Evolutionary conservation across 1,140 invertebrate species (phyloP).

Genomic region (Sycophaga agraensis): DNA sequence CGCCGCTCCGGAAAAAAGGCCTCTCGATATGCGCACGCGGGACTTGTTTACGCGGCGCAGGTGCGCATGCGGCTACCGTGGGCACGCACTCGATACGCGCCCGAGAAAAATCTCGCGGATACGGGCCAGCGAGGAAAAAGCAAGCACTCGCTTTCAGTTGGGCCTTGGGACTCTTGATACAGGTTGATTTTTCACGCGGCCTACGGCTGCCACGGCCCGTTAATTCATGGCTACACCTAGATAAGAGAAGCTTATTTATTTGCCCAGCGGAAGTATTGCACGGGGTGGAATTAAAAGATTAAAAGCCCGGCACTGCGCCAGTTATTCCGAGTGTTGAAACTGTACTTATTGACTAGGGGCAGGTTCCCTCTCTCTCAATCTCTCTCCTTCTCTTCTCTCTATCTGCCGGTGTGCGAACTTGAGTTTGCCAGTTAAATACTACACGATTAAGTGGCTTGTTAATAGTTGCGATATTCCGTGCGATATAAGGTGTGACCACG

Average conservation of each 20-base stretch:
- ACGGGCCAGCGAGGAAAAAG: constrained; percentile 22
- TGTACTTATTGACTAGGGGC: neutral
- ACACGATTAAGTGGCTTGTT: too few species aligned
- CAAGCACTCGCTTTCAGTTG: neutral
- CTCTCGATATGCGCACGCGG: neutral
- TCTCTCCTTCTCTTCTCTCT: too few species aligned
- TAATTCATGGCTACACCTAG: neutral
- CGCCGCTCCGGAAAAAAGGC: neutral
- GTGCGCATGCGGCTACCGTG: constrained; percentile 3
- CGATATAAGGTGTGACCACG: too few species aligned
- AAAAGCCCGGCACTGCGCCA: too few species aligned
- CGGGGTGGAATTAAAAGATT: neutral
- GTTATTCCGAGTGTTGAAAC: too few species aligned
- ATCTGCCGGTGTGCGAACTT: too few species aligned
- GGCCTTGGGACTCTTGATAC: neutral
- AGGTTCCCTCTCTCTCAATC: too few species aligned
- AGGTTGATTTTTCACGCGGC: neutral
- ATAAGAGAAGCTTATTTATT: neutral
- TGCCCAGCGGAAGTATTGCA: too few species aligned
- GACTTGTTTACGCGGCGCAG: constrained; percentile 31
- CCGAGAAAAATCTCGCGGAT: constrained; percentile 22
- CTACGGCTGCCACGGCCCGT: neutral
- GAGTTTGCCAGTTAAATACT: too few species aligned
- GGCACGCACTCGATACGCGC: neutral
- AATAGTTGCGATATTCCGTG: too few species aligned